Conservation (phyloP, 2,797 vertebrate genomes). For the Enteromius thamalakanensis region DNA sequence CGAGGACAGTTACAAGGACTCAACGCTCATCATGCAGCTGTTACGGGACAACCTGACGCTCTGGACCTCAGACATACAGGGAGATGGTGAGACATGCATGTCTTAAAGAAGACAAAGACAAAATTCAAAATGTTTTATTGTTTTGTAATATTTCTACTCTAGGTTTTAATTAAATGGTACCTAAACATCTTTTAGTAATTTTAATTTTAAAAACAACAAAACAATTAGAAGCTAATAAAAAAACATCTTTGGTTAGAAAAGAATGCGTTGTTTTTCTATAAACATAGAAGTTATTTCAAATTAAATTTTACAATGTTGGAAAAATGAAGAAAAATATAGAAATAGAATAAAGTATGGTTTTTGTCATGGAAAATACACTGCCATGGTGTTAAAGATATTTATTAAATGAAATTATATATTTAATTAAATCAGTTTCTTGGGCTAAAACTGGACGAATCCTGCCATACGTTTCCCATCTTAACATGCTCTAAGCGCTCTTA, state of each 20-base stretch:
- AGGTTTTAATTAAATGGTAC: background rate
- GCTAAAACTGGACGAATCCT: too few relatives aligned
- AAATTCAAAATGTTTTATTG: background rate
- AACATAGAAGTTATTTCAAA: background rate
- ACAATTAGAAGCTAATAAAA: too few relatives aligned
- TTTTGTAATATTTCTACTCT: background rate
- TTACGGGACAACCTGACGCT: conserved; percentile 92
- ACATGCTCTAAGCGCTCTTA: background rate
- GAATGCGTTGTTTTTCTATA: too few relatives aligned
- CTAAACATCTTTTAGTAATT: background rate
- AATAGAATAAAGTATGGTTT: too few relatives aligned
- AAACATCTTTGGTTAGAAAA: too few relatives aligned
- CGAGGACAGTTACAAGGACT: conserved; percentile 94
- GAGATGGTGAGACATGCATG: conserved; percentile 79
- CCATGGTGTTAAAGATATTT: background rate
- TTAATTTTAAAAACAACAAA: too few relatives aligned
- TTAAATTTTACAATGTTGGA: background rate
- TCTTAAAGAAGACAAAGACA: background rate
- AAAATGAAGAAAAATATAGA: too few relatives aligned
- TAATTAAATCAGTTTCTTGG: too few relatives aligned
- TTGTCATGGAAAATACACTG: background rate
- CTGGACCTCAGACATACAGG: conserved; percentile 96
- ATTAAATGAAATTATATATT: too few relatives aligned
- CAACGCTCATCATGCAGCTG: conserved; percentile 93
- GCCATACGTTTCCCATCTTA: background rate